Conservation (phyloP, 1,140 invertebrate genomes). For the Antheraea pernyi region DNA sequence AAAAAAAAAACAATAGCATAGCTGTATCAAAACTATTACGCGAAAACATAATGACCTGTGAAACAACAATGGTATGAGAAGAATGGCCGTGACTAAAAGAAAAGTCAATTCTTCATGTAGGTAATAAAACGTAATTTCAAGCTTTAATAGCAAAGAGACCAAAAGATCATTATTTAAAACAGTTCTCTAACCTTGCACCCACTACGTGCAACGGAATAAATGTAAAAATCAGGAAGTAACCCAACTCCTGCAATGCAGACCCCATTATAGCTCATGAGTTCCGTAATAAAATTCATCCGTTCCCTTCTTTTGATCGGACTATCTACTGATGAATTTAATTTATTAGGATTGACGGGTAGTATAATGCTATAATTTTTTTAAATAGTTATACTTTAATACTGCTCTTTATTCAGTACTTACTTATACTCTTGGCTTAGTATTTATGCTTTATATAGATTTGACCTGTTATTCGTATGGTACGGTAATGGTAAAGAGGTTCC, state of each 20-base stretch:
- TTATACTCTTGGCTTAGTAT: no score
- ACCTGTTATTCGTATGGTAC: no score
- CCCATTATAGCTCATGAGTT: constrained; percentile 46
- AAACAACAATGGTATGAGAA: no score
- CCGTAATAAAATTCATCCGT: constrained; percentile 54
- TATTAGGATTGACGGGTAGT: constrained; percentile 16
- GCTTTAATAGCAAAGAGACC: not conserved
- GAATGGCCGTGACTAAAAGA: no score
- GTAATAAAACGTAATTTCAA: not conserved
- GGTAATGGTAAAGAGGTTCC: no score
- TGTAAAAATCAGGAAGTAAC: constrained; percentile 56
- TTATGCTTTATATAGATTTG: no score
- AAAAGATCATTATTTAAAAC: not conserved
- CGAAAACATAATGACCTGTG: no score
- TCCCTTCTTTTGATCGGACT: constrained; percentile 50
- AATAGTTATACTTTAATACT: not conserved
- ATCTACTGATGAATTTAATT: constrained; percentile 15
- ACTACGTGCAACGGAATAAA: constrained; percentile 18
- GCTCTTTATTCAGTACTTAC: not conserved
- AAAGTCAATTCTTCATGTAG: no score
- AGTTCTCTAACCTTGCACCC: not conserved
- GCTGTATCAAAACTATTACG: no score
- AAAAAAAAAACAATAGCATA: no score
- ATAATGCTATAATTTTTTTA: not conserved
- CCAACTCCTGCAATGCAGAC: constrained; percentile 39